Conservation (phyloP, 2,113 vertebrate species). For the Oxyruncus cristatus region DNA sequence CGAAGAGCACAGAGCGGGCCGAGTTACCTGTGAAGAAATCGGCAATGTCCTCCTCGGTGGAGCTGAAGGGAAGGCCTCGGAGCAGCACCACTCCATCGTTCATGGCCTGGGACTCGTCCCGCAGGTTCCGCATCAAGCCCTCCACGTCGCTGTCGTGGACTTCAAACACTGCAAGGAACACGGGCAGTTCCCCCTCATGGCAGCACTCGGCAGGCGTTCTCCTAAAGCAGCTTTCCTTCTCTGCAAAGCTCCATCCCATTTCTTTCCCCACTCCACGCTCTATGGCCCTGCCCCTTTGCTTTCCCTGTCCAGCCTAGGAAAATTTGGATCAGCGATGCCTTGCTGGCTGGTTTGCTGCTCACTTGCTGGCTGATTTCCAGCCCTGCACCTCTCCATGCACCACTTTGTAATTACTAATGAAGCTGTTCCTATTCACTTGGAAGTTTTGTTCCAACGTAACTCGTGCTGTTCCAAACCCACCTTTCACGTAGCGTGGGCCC, state of each 20-base stretch:
- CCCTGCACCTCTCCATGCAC: not conserved
- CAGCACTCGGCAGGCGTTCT: too few species aligned
- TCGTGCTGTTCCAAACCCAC: slow-evolving; percentile 41
- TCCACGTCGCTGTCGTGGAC: slow-evolving; percentile 86
- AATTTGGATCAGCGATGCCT: accelerated
- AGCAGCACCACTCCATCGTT: slow-evolving; percentile 81
- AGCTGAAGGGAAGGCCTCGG: slow-evolving; percentile 86
- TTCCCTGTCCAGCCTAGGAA: too few species aligned
- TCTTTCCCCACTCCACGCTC: accelerated
- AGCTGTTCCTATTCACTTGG: accelerated
- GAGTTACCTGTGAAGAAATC: slow-evolving; percentile 87
- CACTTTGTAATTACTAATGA: accelerated
- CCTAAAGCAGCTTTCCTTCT: not conserved
- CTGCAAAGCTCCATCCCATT: accelerated
- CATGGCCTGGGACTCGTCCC: slow-evolving; percentile 44
- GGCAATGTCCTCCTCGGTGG: slow-evolving; percentile 78
- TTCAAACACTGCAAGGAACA: slow-evolving; percentile 76
- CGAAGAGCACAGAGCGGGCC: not conserved
- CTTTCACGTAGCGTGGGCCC: slow-evolving; percentile 92
- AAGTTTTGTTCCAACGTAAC: accelerated
- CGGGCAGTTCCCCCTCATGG: accelerated
- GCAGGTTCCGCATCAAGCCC: slow-evolving; percentile 74
- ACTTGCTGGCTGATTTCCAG: too few species aligned
- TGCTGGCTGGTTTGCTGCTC: not conserved
- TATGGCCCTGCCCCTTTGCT: accelerated